Evolutionary conservation across 1,140 invertebrate species (phyloP).

Genomic region (Euglossa dilemma): DNA sequence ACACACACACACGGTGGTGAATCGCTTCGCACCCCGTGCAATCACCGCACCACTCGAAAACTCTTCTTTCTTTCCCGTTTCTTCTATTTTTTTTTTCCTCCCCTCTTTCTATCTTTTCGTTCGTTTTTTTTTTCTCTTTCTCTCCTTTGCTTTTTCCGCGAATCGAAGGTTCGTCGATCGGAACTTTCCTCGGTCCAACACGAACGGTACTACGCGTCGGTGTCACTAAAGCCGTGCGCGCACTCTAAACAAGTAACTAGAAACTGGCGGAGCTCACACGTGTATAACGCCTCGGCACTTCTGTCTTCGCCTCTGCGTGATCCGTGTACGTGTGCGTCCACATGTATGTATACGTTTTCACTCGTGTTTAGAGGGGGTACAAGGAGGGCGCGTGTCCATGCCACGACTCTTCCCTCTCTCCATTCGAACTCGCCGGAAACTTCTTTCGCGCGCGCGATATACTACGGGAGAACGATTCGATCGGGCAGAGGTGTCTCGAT

Average conservation of each 20-base stretch:
- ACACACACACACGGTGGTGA: conserved; percentile 13
- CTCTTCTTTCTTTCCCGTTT: background rate
- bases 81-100: background rate
- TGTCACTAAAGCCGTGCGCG: conserved; percentile 27
- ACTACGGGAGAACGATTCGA: conserved; percentile 3
- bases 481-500: background rate
- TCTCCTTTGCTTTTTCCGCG: background rate
- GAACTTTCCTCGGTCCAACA: conserved; percentile 57
- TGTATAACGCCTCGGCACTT: conserved; percentile 44
- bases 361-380: conserved; percentile 36
- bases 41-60: conserved; percentile 15
- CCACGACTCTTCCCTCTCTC: conserved; percentile 44
- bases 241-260: conserved; percentile 75
- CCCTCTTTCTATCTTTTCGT: too few relatives aligned
- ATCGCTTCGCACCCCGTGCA: conserved; percentile 30
- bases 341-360: conserved; percentile 55
- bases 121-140: background rate
- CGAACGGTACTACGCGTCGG: background rate
- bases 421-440: conserved; percentile 21
- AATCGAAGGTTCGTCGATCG: background rate
- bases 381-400: conserved; percentile 27
- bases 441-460: conserved; percentile 10
- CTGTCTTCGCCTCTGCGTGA: conserved; percentile 53
- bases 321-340: conserved; percentile 51
- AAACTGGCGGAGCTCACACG: conserved; percentile 72